Base-by-base conservation (phyloP, 2,113 vertebrate species). In the Dendropsophus ebraccatus region DNA sequence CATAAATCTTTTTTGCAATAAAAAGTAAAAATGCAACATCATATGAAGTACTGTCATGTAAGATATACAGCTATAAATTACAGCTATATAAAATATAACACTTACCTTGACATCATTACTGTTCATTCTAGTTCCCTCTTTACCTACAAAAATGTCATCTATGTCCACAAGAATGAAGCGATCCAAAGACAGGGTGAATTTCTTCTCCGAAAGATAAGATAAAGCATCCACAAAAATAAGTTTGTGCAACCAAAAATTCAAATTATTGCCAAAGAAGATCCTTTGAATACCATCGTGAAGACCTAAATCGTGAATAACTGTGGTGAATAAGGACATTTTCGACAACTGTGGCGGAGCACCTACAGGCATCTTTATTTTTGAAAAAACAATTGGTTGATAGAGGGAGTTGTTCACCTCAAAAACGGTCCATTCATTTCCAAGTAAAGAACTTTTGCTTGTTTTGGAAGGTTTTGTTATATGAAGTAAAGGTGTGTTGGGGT, bases 231-330 rank as follows among this genome's bases (percentile, higher is more conserved):
- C 89, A 88, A 95, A 95, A 90, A 95, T 93, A 76, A 95, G 94
- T 85, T 94, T 95, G 90, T 95, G 94, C 28, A 95, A 90, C 95
- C 95, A 95, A 87, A 95, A 95, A 89, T 93, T 95, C 90, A 95
- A 91, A 88, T 92, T 94, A 91, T 92, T 94, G 88, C 95, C 88
- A 13, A 95, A 95, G 82, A 95, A 91, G 65, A 95, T 92, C 88
- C 94, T 88, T 41, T 94, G 94, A 90, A 95, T 93, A 62, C 95
- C 93, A 89, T 95, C 94, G 0, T 93, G 92, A 81, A 95, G 91
- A 10, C 95, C 95, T 90, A 95, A 47, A 87, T 95, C 94, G 65
- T 95, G 93, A 85, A 95, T 89, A 62, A 95, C 87, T 0, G 93
- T 95, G 87, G 95, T 93, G 86, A 93, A 90, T 35, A 92, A 90